Conservation (phyloP, 2,797 vertebrate genomes). For the Masticophis lateralis region DNA sequence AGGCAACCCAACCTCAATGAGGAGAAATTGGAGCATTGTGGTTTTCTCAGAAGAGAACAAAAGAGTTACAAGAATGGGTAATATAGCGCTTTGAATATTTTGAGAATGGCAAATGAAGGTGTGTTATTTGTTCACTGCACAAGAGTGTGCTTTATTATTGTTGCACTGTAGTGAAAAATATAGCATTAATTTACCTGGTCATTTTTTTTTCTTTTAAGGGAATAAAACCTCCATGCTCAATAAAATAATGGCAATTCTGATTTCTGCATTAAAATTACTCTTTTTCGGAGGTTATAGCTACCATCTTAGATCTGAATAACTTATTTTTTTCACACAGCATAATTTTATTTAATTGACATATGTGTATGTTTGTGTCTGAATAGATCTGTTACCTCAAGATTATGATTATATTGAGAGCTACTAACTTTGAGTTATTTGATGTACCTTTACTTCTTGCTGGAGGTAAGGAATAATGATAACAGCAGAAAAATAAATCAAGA, state of each 20-base stretch:
- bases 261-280: not conserved
- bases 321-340: not conserved
- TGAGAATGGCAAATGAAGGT: constrained; percentile 46
- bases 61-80: constrained; percentile 56
- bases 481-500: not conserved
- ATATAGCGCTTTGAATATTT: constrained; percentile 54
- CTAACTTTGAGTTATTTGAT: constrained; percentile 2
- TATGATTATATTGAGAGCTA: constrained; percentile 44
- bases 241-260: not conserved
- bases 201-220: not conserved
- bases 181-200: constrained; percentile 10
- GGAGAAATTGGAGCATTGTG: constrained; percentile 65
- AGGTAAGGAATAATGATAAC: not conserved
- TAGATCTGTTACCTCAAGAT: constrained; percentile 24
- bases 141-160: constrained; percentile 24
- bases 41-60: constrained; percentile 65
- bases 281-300: accelerated
- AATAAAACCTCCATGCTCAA: not conserved
- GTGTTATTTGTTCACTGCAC: constrained; percentile 10
- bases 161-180: constrained; percentile 28
- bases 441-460: not conserved
- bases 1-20: constrained; percentile 66
- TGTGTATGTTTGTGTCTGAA: not conserved
- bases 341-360: not conserved
- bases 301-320: not conserved